These are phyloP conservation scores for Pagrus major DNA, from an alignment of 2,113 vertebrate species.

Conservation along the genomic window DNA sequence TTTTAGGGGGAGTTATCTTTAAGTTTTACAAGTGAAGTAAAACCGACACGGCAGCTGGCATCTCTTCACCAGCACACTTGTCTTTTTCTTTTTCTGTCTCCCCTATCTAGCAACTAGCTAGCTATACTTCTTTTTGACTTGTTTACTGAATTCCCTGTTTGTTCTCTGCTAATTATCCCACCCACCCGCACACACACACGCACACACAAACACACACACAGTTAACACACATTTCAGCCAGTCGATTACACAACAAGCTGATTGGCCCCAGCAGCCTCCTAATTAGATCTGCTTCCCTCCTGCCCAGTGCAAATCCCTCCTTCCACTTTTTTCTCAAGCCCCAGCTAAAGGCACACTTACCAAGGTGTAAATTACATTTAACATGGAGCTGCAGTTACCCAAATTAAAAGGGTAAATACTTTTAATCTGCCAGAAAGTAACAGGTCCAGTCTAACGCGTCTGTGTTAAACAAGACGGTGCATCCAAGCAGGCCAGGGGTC, in stretches of 20 bases:
- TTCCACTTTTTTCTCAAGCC: slow-evolving; percentile 39
- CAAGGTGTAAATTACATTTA: slow-evolving; percentile 67
- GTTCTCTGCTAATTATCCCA: slow-evolving; percentile 55
- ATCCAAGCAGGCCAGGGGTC: slow-evolving; percentile 61
- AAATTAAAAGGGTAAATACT: slow-evolving; percentile 73
- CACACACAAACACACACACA: slow-evolving; percentile 22
- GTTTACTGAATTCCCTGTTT: slow-evolving; percentile 59
- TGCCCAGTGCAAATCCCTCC: slow-evolving; percentile 32
- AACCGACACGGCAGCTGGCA: slow-evolving; percentile 55
- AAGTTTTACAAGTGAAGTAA: slow-evolving; percentile 69
- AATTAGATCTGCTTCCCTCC: slow-evolving; percentile 64
- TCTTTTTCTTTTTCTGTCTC: not conserved
- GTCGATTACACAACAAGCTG: slow-evolving; percentile 69
- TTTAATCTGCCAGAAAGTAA: slow-evolving; percentile 71
- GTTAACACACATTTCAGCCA: slow-evolving; percentile 53
- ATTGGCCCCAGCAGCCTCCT: slow-evolving; percentile 65
- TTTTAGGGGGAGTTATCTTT: slow-evolving; percentile 74
- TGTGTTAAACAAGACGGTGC: slow-evolving; percentile 65
- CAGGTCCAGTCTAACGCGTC: slow-evolving; percentile 51
- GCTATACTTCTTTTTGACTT: slow-evolving; percentile 38
- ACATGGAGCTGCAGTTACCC: slow-evolving; percentile 47
- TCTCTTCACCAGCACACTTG: not conserved
- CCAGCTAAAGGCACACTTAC: slow-evolving; percentile 57
- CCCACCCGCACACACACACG: slow-evolving; percentile 23
- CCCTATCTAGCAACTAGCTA: not conserved